Base-by-base conservation (phyloP, 2,797 vertebrate species). In the Pipistrellus pygmaeus region DNA sequence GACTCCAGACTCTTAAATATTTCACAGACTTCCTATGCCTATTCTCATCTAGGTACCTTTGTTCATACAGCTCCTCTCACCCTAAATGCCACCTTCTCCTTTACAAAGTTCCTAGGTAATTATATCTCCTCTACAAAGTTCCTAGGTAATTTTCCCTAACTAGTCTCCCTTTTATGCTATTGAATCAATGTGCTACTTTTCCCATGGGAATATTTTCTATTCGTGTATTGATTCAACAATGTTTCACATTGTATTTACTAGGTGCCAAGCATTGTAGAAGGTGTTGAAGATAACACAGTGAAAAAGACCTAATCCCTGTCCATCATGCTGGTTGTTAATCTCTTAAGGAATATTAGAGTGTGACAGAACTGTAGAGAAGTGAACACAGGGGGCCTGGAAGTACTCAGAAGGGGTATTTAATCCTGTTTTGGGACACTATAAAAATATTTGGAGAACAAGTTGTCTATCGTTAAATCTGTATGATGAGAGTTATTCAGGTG, bases 381-480 rank as follows among this genome's bases (percentile, higher is more conserved):
- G 84, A 86, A 72, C 46, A 76, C 2, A 55, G 62, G 20, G 15
- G 17, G 51, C 62, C 14, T 1, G 27, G 10, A 10, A 46, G 8
- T 41, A 23, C 11, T 46, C 12, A 62, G 68, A 6, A 82, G 27
- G 3, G 8, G 6, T 11, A 75, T 77, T 87, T 93, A 69, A 86
- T 93, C 23, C 12, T 75, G 13, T 38, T 13, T 90, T 85, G 30
- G 27, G 66, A 30, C 27, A 62, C 44, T 57, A 38, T 17, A 15
- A 51, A 53, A 87, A 72, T 80, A 93, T 38, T 80, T 89, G 72
- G 15, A 96, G 71, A 66, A 90, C 13, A 81, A 92, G 20, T 35
- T 84, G 18, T 62, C 68, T 68, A 1, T 32, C 9, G 46, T 41
- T 38, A 90, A 89, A 48, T 69, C 4, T 77, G 23, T 44, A 18